Evolutionary conservation across 2,888 invertebrate species (phyloP).

Genomic region (Petrophora chlorosata): DNA sequence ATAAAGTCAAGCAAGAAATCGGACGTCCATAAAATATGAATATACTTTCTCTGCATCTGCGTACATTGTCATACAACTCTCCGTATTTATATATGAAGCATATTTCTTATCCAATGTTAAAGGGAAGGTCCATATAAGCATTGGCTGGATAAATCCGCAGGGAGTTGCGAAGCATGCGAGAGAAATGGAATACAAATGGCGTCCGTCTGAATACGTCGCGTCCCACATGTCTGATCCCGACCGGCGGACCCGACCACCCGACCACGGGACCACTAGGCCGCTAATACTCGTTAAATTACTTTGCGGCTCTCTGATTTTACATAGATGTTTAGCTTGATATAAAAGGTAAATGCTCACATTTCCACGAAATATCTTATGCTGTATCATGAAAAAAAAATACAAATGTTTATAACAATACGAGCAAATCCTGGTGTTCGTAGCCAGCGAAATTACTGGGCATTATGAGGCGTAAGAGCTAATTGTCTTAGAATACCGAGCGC

Average conservation of each 20-base stretch:
- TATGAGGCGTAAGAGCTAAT: too few relatives aligned
- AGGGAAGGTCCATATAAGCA: constrained; percentile 50
- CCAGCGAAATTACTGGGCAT: too few relatives aligned
- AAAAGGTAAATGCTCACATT: too few relatives aligned
- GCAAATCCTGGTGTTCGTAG: too few relatives aligned
- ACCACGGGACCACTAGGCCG: constrained; percentile 33
- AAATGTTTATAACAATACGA: too few relatives aligned
- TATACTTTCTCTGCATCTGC: background rate
- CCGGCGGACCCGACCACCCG: constrained; percentile 11
- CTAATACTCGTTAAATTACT: constrained; percentile 34
- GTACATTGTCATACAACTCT: background rate
- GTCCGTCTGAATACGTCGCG: constrained; percentile 59
- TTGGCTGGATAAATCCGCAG: constrained; percentile 61
- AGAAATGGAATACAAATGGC: constrained; percentile 76
- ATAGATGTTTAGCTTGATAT: too few relatives aligned
- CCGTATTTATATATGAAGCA: background rate
- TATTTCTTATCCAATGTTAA: background rate
- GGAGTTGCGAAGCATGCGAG: constrained; percentile 65
- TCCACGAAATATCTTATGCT: too few relatives aligned
- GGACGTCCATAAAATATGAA: background rate
- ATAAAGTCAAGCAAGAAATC: background rate
- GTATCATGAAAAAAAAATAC: too few relatives aligned
- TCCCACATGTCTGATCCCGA: constrained; percentile 39
- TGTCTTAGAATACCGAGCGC: too few relatives aligned
- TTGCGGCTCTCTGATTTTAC: constrained; percentile 19